phyloP scores from a whole-genome alignment of 2,888 invertebrate genomes.

The Athrips mouffetella region DNA sequence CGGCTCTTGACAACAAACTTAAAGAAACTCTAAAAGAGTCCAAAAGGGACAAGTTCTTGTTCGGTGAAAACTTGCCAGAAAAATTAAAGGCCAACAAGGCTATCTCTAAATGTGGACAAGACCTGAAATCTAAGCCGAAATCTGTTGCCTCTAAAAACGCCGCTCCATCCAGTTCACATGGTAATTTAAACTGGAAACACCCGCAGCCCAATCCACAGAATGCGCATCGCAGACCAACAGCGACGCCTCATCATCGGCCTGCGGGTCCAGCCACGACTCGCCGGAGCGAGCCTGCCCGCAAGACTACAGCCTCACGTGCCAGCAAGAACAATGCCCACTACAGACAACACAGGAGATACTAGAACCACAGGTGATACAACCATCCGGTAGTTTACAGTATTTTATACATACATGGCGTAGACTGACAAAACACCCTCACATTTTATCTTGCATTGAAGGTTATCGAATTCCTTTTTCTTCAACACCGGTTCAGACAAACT shows the following conservation, averaged over 20 bases:
- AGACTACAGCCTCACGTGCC: neutral
- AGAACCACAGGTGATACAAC: neutral
- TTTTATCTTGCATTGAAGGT: constrained; percentile 1
- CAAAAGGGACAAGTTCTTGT: neutral
- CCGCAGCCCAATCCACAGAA: constrained; percentile 1
- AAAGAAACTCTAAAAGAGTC: too few relatives aligned
- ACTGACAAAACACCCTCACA: neutral
- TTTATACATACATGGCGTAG: neutral
- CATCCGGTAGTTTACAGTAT: neutral
- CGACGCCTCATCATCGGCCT: neutral
- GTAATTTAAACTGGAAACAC: constrained; percentile 12
- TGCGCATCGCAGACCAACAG: neutral
- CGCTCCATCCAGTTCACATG: neutral
- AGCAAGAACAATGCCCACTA: neutral
- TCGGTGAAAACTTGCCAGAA: neutral
- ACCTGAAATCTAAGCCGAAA: neutral
- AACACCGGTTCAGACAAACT: neutral
- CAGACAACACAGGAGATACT: neutral
- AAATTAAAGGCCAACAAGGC: too few relatives aligned
- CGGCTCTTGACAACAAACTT: neutral
- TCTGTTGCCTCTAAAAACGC: neutral
- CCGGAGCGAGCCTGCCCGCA: neutral
- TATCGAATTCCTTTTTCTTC: neutral
- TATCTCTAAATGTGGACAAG: neutral
- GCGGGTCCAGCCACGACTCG: neutral